These are phyloP conservation scores for Bucorvus abyssinicus DNA, from an alignment of 2,797 vertebrate genomes.

Conservation along the genomic window DNA sequence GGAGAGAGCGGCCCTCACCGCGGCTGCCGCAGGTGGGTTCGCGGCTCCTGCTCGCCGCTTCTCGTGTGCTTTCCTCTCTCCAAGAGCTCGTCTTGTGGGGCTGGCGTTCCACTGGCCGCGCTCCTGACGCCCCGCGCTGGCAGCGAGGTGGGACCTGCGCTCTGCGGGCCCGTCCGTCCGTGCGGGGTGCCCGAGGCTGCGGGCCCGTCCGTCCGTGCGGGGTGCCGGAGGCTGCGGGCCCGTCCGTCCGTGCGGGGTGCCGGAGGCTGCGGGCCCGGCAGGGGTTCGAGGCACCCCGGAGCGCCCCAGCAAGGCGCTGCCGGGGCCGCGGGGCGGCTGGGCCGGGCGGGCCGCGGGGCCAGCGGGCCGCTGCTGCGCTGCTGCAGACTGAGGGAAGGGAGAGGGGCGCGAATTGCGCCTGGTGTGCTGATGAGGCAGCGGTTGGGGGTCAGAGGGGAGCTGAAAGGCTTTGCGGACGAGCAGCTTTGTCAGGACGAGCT, in stretches of 20 bases:
- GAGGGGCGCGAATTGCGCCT: fast-evolving
- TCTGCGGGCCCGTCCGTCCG: too few species aligned
- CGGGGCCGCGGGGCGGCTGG: too few species aligned
- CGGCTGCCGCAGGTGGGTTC: conserved; percentile 71
- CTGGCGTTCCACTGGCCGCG: not conserved
- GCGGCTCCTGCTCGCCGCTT: not conserved
- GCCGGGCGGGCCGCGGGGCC: too few species aligned
- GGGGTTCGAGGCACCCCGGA: too few species aligned
- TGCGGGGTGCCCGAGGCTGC: too few species aligned
- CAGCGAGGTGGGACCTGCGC: not conserved
- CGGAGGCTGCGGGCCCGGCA: too few species aligned
- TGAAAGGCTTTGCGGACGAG: not conserved
- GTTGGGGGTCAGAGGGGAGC: fast-evolving
- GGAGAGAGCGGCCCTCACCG: not conserved
- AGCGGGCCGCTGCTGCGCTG: too few species aligned
- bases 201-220: too few species aligned
- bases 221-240: too few species aligned
- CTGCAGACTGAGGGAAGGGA: fast-evolving
- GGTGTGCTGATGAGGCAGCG: fast-evolving
- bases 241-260: too few species aligned
- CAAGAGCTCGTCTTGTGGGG: not conserved
- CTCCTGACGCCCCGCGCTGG: not conserved
- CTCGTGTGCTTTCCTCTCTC: not conserved
- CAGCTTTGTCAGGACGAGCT: not conserved
- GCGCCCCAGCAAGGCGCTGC: too few species aligned